phyloP scores from a whole-genome alignment of 2,113 vertebrate species.

The Tringa solitaria region DNA sequence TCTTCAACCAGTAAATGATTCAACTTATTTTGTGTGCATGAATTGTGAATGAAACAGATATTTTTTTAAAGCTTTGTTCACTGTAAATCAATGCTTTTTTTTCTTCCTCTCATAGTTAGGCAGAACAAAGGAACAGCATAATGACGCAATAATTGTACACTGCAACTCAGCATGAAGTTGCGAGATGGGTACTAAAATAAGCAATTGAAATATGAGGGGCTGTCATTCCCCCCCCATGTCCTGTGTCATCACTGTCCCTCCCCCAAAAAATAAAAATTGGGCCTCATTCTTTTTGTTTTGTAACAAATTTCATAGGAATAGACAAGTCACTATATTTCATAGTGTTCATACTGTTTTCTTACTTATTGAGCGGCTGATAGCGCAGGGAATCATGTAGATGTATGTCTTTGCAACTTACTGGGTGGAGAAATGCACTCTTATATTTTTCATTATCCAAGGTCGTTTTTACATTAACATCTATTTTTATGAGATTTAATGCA shows the following conservation, averaged over 20 bases:
- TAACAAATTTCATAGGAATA: not conserved
- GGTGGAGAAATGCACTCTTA: not conserved
- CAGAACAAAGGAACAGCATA: not conserved
- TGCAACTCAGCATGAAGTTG: not conserved
- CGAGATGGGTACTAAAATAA: not conserved
- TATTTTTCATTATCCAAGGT: not conserved
- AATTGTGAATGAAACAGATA: not conserved
- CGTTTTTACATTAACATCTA: not conserved
- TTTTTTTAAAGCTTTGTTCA: not conserved
- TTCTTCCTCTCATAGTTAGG: not conserved
- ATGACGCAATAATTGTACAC: not conserved
- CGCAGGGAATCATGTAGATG: not conserved
- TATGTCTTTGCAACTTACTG: not conserved
- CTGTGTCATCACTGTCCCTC: not conserved
- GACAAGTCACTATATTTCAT: not conserved
- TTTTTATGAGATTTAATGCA: not conserved
- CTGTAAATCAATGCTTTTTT: not conserved
- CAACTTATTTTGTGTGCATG: not conserved
- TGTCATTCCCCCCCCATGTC: not conserved
- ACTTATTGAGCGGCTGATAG: not conserved
- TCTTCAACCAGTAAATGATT: not conserved
- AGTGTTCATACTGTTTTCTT: not conserved
- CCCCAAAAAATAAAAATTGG: no score
- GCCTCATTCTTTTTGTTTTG: not conserved
- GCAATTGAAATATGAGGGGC: not conserved